Base-by-base conservation (phyloP, 2,113 vertebrate species). In the Cariama cristata region DNA sequence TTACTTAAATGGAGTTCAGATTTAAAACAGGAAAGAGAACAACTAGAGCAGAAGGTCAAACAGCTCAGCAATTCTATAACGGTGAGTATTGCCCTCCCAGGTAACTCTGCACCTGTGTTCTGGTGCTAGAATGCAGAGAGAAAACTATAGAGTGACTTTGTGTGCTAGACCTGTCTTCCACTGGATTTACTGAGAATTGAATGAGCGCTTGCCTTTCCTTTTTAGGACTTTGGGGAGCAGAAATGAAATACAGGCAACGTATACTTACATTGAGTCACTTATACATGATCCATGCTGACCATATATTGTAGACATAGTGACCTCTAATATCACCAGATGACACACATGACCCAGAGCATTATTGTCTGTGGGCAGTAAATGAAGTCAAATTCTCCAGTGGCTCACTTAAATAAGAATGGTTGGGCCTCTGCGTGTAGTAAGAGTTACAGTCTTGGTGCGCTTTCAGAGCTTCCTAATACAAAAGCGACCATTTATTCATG, bases 1-100 rank as follows among this genome's bases (percentile, higher is more conserved):
- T 98, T 99, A 98, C 98, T 99, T 98, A 99, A 99, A 94, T 99
- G 99, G 99, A 99, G 99, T 96, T 98, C 99, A 90, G 99, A 99
- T 92, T 98, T 99, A 98, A 99, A 99, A 85, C 98, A 99, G 97
- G 99, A 99, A 97, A 98, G 99, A 81, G 99, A 99, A 97, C 99
- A 99, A 76, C 98, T 99, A 97, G 99, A 99, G 91, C 99, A 99
- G 98, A 98, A 99, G 98, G 99, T 99, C 97, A 99, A 99, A 96
- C 99, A 99, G 93, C 99, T 99, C 98, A 99, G 99, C 98, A 99
- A 97, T 98, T 99, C 99, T 82, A 99, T 99, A 98, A 99, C 99
- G 83, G 99, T 99, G 97, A 99, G 98, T 98, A 86, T 32, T n/a
- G 33, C 72, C 38, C 49, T 94, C 19, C 33, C 13, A 26, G n/a